Evolutionary conservation across 2,797 vertebrate genomes (phyloP).

Genomic region (Synaphobranchus kaupii): DNA sequence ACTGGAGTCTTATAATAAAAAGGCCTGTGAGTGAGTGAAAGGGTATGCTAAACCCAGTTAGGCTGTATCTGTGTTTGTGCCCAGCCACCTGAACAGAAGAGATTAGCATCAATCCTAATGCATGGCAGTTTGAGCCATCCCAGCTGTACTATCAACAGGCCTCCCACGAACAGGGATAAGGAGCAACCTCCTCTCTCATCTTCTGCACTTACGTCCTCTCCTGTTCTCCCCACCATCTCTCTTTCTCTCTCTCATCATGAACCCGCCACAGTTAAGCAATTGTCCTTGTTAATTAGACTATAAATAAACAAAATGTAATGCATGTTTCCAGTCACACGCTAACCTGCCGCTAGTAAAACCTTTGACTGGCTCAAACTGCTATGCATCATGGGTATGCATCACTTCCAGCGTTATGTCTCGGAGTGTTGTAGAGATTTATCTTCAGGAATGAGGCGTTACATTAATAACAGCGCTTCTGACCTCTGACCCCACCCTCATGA

Average conservation of each 20-base stretch:
- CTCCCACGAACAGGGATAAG: not conserved
- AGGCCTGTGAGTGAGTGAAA: not conserved
- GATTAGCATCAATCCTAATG: not conserved
- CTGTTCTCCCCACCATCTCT: not conserved
- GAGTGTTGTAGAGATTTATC: not conserved
- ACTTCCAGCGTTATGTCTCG: not conserved
- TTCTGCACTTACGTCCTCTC: not conserved
- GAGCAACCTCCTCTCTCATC: not conserved
- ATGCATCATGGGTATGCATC: not conserved
- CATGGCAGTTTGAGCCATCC: not conserved
- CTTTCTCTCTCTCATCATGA: no score
- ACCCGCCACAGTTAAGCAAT: not conserved
- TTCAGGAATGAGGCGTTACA: not conserved
- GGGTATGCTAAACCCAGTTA: not conserved
- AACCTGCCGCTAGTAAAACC: not conserved
- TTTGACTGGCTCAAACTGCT: not conserved
- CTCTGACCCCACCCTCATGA: not conserved
- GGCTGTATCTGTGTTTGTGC: not conserved
- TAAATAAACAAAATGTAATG: not conserved
- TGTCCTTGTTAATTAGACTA: not conserved
- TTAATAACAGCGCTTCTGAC: not conserved
- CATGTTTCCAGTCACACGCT: not conserved
- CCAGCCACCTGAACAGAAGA: not conserved
- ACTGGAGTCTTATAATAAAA: not conserved
- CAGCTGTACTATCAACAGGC: not conserved